Percentiles rank a stretch among this genome's conserved stretches.
Conservation (phyloP, 2,888 invertebrate genomes). For the Acrocera orbiculus region DNA sequence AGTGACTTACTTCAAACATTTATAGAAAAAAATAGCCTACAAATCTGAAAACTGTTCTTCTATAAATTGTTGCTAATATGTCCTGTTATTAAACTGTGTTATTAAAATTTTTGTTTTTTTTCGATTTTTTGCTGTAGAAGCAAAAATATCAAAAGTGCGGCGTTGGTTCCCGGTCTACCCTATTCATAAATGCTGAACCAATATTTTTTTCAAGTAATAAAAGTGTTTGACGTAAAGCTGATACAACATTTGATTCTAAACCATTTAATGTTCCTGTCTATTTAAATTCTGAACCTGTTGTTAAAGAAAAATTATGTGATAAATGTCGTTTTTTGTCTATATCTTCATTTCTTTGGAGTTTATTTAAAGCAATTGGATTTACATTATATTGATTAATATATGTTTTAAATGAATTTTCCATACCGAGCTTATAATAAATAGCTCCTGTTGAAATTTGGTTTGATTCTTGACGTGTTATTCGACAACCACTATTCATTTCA, state of each 20-base stretch:
- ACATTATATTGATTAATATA: conserved; percentile 83
- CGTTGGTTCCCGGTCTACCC: too few relatives aligned
- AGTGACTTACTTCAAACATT: too few relatives aligned
- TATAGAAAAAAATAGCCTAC: too few relatives aligned
- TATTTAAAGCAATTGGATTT: conserved; percentile 80
- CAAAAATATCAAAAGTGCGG: too few relatives aligned
- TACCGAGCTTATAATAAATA: conserved; percentile 71
- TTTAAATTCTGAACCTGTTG: conserved; percentile 82
- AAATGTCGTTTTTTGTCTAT: conserved; percentile 86
- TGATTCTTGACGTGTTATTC: conserved; percentile 63
- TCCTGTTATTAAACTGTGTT: too few relatives aligned
- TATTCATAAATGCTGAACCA: conserved; percentile 76
- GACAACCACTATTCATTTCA: too few relatives aligned
- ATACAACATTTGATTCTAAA: conserved; percentile 52
- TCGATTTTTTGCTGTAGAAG: too few relatives aligned
- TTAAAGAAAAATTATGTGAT: conserved; percentile 90
- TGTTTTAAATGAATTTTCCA: conserved; percentile 76
- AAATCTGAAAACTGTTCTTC: too few relatives aligned
- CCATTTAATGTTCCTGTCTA: conserved; percentile 73
- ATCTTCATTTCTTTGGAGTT: conserved; percentile 90
- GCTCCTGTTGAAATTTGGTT: conserved; percentile 66
- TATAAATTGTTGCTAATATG: too few relatives aligned
- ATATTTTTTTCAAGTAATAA: conserved; percentile 74
- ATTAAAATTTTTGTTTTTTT: too few relatives aligned
- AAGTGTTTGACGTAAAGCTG: conserved; percentile 74